Percentiles rank a stretch among this genome's conserved stretches.
Evolutionary conservation across 2,888 invertebrate species (phyloP).

Genomic region (Drosophila barbarae): DNA sequence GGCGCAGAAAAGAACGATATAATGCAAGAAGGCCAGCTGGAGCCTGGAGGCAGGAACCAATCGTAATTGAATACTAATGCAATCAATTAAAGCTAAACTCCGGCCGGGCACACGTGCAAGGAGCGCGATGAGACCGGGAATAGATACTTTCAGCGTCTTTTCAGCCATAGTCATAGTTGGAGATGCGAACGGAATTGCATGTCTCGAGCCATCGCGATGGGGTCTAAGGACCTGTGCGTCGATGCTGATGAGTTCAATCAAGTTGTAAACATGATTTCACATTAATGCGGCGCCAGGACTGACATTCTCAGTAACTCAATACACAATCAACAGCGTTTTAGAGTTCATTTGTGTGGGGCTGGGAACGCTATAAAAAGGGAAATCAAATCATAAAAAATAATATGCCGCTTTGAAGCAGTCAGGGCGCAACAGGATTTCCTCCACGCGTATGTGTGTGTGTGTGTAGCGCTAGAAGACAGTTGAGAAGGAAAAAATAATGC

Average conservation of each 20-base stretch:
- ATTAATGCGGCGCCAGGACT: conserved; percentile 55
- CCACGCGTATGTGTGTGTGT: conserved; percentile 30
- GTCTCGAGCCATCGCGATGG: neutral
- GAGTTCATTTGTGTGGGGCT: conserved; percentile 61
- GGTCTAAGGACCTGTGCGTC: conserved; percentile 22
- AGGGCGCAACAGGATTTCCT: conserved; percentile 64
- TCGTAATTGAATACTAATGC: conserved; percentile 58
- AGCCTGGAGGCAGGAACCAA: conserved; percentile 4
- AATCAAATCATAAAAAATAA: conserved; percentile 71
- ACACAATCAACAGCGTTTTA: conserved; percentile 70
- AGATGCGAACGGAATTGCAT: conserved; percentile 25
- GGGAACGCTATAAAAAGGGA: conserved; percentile 38
- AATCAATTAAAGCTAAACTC: conserved; percentile 62
- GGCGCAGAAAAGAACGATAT: conserved; percentile 18
- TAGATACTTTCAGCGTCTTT: neutral
- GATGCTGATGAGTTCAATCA: conserved; percentile 69
- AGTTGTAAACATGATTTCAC: conserved; percentile 71
- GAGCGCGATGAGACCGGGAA: conserved; percentile 2
- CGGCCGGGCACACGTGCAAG: conserved; percentile 45
- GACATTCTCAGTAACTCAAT: conserved; percentile 60
- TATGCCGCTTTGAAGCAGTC: conserved; percentile 56
- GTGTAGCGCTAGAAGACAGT: conserved; percentile 15
- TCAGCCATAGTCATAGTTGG: conserved; percentile 1
- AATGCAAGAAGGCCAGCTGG: neutral
- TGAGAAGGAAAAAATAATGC: neutral